These are phyloP conservation scores for Fragum whitleyi DNA, from an alignment of 2,888 invertebrate genomes.

Conservation along the genomic window DNA sequence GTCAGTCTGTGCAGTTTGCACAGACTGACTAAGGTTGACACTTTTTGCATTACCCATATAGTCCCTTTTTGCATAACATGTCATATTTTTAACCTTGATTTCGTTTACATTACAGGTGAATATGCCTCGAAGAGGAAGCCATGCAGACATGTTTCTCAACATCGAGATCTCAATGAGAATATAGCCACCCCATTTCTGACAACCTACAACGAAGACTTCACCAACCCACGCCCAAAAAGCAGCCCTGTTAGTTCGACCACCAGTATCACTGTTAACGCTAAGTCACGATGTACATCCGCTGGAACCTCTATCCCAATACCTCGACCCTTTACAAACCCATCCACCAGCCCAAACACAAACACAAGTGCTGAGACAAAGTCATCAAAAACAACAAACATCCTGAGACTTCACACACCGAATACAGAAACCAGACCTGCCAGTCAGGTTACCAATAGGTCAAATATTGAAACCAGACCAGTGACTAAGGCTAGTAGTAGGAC, in stretches of 20 bases:
- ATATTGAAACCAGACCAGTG: no score
- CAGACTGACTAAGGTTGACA: no score
- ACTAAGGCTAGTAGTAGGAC: not conserved
- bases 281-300: conserved; percentile 34
- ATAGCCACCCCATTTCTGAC: conserved; percentile 33
- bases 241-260: conserved; percentile 7
- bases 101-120: conserved; percentile 12
- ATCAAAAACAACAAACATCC: not conserved
- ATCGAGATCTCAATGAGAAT: conserved; percentile 37
- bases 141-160: conserved; percentile 49
- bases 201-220: conserved; percentile 59
- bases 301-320: not conserved
- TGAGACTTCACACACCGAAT: not conserved
- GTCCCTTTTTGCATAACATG: no score
- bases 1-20: no score
- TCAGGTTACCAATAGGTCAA: no score
- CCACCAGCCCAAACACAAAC: not conserved
- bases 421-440: not conserved
- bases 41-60: no score
- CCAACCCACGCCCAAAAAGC: conserved; percentile 38
- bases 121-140: conserved; percentile 42
- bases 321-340: not conserved
- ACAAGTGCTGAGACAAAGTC: not conserved
- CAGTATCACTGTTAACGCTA: not conserved
- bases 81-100: no score